These are phyloP conservation scores for Sebastes diploproa DNA, from an alignment of 2,797 vertebrate species.

Conservation along the genomic window DNA sequence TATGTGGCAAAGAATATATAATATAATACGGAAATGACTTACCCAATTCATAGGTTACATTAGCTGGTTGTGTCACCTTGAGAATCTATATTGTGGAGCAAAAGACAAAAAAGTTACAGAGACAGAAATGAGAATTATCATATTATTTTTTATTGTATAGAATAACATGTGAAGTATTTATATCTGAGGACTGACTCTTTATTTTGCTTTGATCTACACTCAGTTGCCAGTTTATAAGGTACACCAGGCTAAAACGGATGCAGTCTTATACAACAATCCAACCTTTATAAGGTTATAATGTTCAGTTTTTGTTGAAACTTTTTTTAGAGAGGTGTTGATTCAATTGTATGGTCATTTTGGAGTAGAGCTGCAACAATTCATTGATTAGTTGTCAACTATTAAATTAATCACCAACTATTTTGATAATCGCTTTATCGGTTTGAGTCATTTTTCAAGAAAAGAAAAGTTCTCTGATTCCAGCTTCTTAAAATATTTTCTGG, in stretches of 20 bases:
- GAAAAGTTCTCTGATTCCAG: too few relatives aligned
- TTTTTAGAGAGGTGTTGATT: not conserved
- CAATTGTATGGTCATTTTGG: too few relatives aligned
- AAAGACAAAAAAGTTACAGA: not conserved
- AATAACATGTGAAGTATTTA: not conserved
- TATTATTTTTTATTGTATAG: not conserved
- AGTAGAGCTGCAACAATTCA: too few relatives aligned
- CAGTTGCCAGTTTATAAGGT: not conserved
- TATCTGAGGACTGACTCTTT: not conserved
- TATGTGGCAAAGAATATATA: not conserved
- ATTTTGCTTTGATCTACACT: not conserved
- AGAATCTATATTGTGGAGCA: constrained; percentile 81
- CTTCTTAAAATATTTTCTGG: too few relatives aligned
- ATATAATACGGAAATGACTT: constrained; percentile 54
- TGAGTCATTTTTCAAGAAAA: too few relatives aligned
- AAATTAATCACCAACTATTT: too few relatives aligned
- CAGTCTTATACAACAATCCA: not conserved
- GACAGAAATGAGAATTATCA: not conserved
- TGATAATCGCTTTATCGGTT: too few relatives aligned
- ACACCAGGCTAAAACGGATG: not conserved
- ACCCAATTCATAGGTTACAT: constrained; percentile 84
- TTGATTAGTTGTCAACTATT: too few relatives aligned
- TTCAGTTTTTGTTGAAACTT: not conserved
- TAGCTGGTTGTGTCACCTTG: constrained; percentile 75
- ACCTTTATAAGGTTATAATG: not conserved